Conservation (phyloP, 2,113 vertebrate genomes). For the Gadus chalcogrammus region DNA sequence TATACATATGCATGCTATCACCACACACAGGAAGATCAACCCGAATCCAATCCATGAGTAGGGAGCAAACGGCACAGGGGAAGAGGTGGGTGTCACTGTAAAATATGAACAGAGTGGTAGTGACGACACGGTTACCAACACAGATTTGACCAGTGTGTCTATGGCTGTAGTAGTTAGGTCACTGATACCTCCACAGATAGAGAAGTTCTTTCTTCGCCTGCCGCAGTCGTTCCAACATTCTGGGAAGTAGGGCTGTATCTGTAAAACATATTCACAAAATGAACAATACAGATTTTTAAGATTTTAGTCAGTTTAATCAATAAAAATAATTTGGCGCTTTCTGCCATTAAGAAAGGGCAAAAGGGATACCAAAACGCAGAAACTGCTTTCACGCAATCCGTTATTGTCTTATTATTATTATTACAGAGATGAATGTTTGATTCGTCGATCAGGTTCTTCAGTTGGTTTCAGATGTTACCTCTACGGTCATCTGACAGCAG, state of each 20-base stretch:
- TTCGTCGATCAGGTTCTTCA: too few species aligned
- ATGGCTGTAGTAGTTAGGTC: too few species aligned
- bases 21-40: background rate
- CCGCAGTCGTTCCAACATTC: constrained; percentile 66
- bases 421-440: too few species aligned
- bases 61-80: too few species aligned
- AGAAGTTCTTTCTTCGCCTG: constrained; percentile 10
- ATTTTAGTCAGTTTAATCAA: background rate
- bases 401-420: too few species aligned
- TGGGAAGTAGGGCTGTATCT: constrained; percentile 70
- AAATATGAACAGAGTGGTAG: constrained; percentile 12
- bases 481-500: constrained; percentile 60
- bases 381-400: too few species aligned
- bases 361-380: too few species aligned
- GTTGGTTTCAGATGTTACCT: constrained; percentile 45
- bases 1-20: background rate
- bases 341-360: too few species aligned
- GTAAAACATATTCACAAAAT: constrained; percentile 14
- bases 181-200: too few species aligned
- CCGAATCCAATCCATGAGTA: background rate
- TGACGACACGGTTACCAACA: too few species aligned
- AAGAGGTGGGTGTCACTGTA: background rate
- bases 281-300: background rate
- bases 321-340: too few species aligned
- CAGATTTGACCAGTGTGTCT: too few species aligned